These are phyloP conservation scores for Palloptera scutellata DNA, from an alignment of 2,888 invertebrate species.

Conservation along the genomic window DNA sequence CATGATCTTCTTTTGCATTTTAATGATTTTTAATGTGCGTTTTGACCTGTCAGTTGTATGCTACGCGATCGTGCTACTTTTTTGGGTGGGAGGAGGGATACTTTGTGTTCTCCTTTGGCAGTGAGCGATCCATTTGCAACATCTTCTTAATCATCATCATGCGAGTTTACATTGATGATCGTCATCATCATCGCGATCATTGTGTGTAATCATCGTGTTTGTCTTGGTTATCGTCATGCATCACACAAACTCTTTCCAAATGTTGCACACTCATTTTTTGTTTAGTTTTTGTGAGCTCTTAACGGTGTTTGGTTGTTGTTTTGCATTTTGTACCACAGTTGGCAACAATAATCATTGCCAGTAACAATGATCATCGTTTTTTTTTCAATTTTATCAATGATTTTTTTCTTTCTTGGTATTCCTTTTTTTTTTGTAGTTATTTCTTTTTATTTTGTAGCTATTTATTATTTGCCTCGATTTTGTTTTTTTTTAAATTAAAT, in stretches of 20 bases:
- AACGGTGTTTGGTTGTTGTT: not conserved
- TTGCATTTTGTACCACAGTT: constrained; percentile 18
- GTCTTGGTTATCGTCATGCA: constrained; percentile 24
- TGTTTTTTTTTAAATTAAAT: no score
- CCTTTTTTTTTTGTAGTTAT: not conserved
- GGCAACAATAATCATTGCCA: constrained; percentile 30
- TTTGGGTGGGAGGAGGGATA: no score
- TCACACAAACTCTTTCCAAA: constrained; percentile 25
- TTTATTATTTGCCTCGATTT: not conserved
- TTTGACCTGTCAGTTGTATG: no score
- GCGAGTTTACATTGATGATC: no score
- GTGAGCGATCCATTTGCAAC: no score
- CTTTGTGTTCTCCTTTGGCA: no score
- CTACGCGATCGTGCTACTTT: no score
- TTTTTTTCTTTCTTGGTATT: constrained; percentile 1
- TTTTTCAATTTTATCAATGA: constrained; percentile 6
- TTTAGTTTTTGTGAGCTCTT: not conserved
- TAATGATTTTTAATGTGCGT: no score
- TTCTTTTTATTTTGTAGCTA: not conserved
- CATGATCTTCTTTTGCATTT: constrained; percentile 42
- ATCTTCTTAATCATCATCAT: no score
- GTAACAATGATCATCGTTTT: constrained; percentile 17
- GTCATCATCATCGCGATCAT: no score
- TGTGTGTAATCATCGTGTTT: constrained; percentile 3
- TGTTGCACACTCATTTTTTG: constrained; percentile 24